Base-by-base conservation (phyloP, 2,113 vertebrate genomes). In the Phoxinus phoxinus region DNA sequence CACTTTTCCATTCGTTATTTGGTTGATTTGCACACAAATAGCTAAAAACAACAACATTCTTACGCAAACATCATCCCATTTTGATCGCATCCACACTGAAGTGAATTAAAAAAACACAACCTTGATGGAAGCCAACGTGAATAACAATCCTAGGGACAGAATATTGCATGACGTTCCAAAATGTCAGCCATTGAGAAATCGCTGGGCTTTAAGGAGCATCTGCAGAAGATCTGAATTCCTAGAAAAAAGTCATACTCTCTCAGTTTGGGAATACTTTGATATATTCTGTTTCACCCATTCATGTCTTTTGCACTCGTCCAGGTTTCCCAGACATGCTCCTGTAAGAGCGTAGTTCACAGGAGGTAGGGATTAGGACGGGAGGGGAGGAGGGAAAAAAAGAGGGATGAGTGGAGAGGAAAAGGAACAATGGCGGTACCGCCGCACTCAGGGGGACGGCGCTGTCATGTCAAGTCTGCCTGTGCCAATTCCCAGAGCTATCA, bases 401-500 rank as follows among this genome's bases (percentile, higher is more conserved):
- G 67, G 0, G 61, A 67, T 81, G 65, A 56, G 59, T 59, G 35
- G 87, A 89, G 85, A 87, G 75, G 83, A 90, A 87, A 90, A 93
- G 90, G 93, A 94, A 94, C 93, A 95, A 94, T 91, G 90, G 92
- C 92, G 92, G 92, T 93, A 92, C 90, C 90, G 91, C 92, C 85
- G 61, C 13, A 85, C 63, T 90, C 85, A 90, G 85, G 86, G 81
- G 88, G 75, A 91, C 93, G 91, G 65, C 79, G 90, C 86, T 79
- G 93, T 93, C 91, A 89, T 92, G 91, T 93, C 79, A 89, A 91
- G 88, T 91, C 80, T 88, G 90, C 90, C 79, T 85, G 89, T 88
- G 89, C 72, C 86, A 94, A 94, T 95, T 96, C 96, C 96, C 96
- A 88, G 91, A 95, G 84, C 92, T 81, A 93, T 91, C 95, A 95